Evolutionary conservation across 2,888 invertebrate species (phyloP).

Genomic region (Drosophila percnosoma): DNA sequence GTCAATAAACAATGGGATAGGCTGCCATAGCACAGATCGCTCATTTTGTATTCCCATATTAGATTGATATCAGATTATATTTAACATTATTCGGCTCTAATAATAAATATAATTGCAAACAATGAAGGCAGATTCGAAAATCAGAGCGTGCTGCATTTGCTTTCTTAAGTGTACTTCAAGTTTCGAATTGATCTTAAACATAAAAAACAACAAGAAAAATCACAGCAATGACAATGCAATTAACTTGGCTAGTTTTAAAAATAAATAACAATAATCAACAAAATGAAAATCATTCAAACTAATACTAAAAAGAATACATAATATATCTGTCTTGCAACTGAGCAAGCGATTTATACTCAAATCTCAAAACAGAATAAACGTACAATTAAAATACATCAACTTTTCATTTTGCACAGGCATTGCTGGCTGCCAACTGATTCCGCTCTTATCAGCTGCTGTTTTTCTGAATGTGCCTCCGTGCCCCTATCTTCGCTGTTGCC

Average conservation of each 20-base stretch:
- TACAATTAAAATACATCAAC: conserved; percentile 37
- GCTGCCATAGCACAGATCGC: neutral
- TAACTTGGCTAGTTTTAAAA: conserved; percentile 36
- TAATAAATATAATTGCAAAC: neutral
- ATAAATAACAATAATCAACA: conserved; percentile 35
- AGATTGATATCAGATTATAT: neutral
- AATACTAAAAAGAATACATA: conserved; percentile 7
- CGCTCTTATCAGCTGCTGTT: conserved; percentile 35
- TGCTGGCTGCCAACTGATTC: conserved; percentile 10
- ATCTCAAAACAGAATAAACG: conserved; percentile 44
- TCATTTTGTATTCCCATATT: neutral
- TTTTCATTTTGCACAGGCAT: conserved; percentile 13
- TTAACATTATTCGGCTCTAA: neutral
- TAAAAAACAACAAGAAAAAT: conserved; percentile 4
- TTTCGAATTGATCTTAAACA: neutral
- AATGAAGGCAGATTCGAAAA: neutral
- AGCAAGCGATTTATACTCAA: conserved; percentile 31
- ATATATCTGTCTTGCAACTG: conserved; percentile 25
- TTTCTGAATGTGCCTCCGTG: conserved; percentile 5
- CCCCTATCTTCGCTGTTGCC: conserved; percentile 3
- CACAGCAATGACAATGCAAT: conserved; percentile 26
- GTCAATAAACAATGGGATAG: neutral
- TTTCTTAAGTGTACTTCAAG: neutral
- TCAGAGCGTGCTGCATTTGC: neutral
- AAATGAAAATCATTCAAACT: conserved; percentile 27